A percentile compares a stretch with the other conserved stretches of the same genome.
phyloP scores from a whole-genome alignment of 2,113 vertebrate genomes.

The Eudorcas thomsonii region DNA sequence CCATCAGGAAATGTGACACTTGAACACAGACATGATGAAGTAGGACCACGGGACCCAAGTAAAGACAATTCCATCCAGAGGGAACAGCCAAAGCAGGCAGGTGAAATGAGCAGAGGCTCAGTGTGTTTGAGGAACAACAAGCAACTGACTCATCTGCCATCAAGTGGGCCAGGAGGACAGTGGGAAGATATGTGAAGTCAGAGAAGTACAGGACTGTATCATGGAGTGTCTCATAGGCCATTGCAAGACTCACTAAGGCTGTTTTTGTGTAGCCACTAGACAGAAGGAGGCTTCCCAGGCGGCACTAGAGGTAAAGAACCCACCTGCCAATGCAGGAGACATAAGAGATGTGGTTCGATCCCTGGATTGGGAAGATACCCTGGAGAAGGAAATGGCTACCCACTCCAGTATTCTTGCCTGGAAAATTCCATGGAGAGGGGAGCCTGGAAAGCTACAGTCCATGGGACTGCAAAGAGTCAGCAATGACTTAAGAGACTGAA shows the following conservation, averaged over 20 bases:
- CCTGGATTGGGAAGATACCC: neutral
- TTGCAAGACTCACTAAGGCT: neutral
- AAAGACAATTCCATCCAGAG: neutral
- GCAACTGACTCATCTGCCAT: fast-evolving
- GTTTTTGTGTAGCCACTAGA: neutral
- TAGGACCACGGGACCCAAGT: neutral
- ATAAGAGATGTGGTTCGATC: neutral
- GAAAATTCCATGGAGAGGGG: neutral
- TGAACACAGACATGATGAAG: neutral
- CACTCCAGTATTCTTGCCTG: neutral
- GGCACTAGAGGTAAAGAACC: neutral
- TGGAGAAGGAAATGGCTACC: neutral
- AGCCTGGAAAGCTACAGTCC: neutral
- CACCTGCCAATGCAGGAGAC: neutral
- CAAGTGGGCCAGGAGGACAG: too few species aligned
- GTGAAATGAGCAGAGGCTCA: neutral
- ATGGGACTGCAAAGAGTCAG: neutral
- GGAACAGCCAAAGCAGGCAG: neutral
- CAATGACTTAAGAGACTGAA: neutral
- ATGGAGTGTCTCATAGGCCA: neutral
- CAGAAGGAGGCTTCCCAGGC: neutral
- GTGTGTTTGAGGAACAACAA: too few species aligned
- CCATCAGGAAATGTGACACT: neutral
- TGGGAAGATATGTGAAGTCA: fast-evolving
- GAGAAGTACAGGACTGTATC: neutral